phyloP scores from a whole-genome alignment of 2,797 vertebrate genomes.

The Coreius guichenoti region DNA sequence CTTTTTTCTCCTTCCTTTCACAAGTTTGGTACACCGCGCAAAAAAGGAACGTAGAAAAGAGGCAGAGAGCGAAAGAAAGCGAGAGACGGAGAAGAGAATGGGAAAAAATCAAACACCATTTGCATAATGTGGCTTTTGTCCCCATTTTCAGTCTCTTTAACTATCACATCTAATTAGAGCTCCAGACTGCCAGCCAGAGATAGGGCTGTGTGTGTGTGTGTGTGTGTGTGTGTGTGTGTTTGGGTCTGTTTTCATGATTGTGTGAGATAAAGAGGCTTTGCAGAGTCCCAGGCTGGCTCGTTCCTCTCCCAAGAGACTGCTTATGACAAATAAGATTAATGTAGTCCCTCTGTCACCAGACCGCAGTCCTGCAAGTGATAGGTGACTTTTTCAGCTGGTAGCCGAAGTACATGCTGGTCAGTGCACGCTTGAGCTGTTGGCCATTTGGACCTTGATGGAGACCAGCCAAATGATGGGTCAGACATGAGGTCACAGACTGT shows the following conservation, averaged over 20 bases:
- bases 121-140: slow-evolving; percentile 78
- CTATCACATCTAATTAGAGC: slow-evolving; percentile 79
- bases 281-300: slow-evolving; percentile 59
- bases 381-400: slow-evolving; percentile 61
- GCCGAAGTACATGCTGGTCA: slow-evolving; percentile 50
- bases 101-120: slow-evolving; percentile 77
- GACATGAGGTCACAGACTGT: slow-evolving; percentile 42
- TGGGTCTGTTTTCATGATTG: slow-evolving; percentile 58
- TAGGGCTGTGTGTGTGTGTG: slow-evolving; percentile 46
- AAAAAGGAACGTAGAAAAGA: slow-evolving; percentile 57
- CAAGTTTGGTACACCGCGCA: slow-evolving; percentile 61
- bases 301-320: slow-evolving; percentile 62
- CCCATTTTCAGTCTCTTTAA: slow-evolving; percentile 74
- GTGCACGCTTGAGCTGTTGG: slow-evolving; percentile 27
- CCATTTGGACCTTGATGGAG: slow-evolving; percentile 52
- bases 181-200: slow-evolving; percentile 75
- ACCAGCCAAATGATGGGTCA: slow-evolving; percentile 50
- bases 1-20: slow-evolving; percentile 53
- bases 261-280: slow-evolving; percentile 67
- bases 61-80: slow-evolving; percentile 49
- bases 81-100: slow-evolving; percentile 60
- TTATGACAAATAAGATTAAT: slow-evolving; percentile 70
- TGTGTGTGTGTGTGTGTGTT: slow-evolving; percentile 44
- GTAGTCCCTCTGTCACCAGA: slow-evolving; percentile 59
- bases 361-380: slow-evolving; percentile 54